These are phyloP conservation scores for Etheostoma nigrum DNA, from an alignment of 2,797 vertebrate genomes.

Conservation along the genomic window DNA sequence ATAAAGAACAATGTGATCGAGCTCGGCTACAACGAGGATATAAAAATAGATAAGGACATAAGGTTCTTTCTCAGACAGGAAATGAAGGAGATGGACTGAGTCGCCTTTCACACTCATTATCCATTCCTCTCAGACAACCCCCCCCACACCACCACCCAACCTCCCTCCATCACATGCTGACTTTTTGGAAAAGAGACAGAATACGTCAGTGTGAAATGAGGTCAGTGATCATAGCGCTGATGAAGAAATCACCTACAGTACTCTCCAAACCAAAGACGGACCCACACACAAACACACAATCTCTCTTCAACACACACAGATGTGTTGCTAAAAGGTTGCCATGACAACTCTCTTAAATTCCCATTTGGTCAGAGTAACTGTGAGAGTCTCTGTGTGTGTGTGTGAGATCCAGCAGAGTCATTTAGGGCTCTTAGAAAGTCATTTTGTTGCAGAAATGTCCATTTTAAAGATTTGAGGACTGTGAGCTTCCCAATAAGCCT, in stretches of 20 bases:
- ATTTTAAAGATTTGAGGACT: constrained; percentile 56
- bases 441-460: constrained; percentile 61
- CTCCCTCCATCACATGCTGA: constrained; percentile 50
- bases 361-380: constrained; percentile 53
- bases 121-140: constrained; percentile 52
- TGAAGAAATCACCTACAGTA: constrained; percentile 69
- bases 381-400: constrained; percentile 31
- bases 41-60: constrained; percentile 76
- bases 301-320: constrained; percentile 19
- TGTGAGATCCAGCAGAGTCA: constrained; percentile 61
- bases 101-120: constrained; percentile 72
- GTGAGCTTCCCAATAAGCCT: constrained; percentile 34
- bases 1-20: constrained; percentile 56
- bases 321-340: constrained; percentile 82
- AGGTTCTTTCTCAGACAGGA: constrained; percentile 76
- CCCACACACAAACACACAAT: background rate
- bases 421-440: constrained; percentile 57
- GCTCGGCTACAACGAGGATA: constrained; percentile 51
- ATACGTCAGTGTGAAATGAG: constrained; percentile 75
- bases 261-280: constrained; percentile 32
- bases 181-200: constrained; percentile 62
- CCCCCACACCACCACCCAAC: constrained; percentile 28
- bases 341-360: constrained; percentile 77
- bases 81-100: constrained; percentile 74
- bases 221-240: constrained; percentile 66